Evolutionary conservation across 2,113 vertebrate species (phyloP).

Genomic region (Salvelinus namaycush): DNA sequence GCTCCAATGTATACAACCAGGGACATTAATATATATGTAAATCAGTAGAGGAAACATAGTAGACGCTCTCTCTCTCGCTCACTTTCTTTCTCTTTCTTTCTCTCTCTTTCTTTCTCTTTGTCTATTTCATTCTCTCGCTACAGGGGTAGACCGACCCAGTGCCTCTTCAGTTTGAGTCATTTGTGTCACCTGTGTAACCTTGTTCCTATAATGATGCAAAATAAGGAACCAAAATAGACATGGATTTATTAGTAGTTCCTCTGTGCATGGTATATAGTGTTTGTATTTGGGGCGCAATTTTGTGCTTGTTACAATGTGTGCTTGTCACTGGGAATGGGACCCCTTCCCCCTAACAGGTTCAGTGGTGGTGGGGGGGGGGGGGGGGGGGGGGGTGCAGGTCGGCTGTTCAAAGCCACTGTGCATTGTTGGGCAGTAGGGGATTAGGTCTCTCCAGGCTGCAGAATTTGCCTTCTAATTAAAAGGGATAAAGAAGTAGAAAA

Average conservation of each 20-base stretch:
- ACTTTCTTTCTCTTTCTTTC: background rate
- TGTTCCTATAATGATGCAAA: no score
- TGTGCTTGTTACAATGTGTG: no score
- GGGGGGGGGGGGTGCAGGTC: conserved; percentile 70
- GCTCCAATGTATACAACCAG: conserved; percentile 82
- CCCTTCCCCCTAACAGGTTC: conserved; percentile 55
- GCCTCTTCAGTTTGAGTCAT: no score
- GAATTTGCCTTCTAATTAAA: conserved; percentile 99
- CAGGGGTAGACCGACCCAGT: no score
- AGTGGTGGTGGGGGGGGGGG: conserved; percentile 18
- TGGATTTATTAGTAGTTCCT: no score
- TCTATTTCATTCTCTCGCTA: no score
- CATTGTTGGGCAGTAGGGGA: conserved; percentile 99
- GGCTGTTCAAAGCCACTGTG: conserved; percentile 99
- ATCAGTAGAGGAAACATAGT: conserved; percentile 63
- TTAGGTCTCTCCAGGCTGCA: conserved; percentile 98
- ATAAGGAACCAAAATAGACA: no score
- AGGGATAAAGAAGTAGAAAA: conserved; percentile 94
- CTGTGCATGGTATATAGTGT: no score
- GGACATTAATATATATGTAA: conserved; percentile 85
- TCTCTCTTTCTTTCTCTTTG: background rate
- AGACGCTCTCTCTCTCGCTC: conserved; percentile 44
- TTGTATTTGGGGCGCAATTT: no score
- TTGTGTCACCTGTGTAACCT: no score
- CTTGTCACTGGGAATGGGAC: conserved; percentile 24